Conservation (phyloP, 2,113 vertebrate species). For the Rattus norvegicus region GRCr8 NC_086035.1:72303001-72303500, state of each 20-base stretch:
- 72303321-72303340: background rate
- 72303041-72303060: too few species aligned
- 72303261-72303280: background rate
- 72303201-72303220: background rate
- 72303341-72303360: background rate
- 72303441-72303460: background rate
- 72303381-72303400: background rate
- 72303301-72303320: background rate
- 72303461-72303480: background rate
- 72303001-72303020: too few species aligned
- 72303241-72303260: background rate
- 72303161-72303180: too few species aligned
- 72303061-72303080: too few species aligned
- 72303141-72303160: too few species aligned
- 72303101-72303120: background rate
- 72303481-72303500: background rate
- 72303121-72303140: too few species aligned
- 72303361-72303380: background rate
- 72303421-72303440: background rate
- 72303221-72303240: background rate
- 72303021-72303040: too few species aligned
- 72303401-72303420: background rate
- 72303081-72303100: background rate
- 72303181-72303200: background rate
- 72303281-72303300: background rate